phyloP scores from a whole-genome alignment of 1,140 invertebrate species.

The Vollenhovia emeryi region DNA sequence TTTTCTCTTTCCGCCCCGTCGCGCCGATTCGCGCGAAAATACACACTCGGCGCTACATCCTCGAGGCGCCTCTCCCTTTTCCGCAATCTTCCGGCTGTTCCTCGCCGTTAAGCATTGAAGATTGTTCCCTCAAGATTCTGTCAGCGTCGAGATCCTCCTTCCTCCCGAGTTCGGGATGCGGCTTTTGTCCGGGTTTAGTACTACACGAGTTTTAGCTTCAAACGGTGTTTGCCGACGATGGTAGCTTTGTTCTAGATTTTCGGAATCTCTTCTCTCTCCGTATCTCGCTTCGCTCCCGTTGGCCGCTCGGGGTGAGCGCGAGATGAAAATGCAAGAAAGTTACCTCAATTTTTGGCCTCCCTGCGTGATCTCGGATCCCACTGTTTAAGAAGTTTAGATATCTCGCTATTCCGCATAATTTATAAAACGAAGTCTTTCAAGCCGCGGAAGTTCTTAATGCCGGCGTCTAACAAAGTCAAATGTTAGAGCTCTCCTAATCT shows the following conservation, averaged over 20 bases:
- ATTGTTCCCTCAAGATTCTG: slow-evolving; percentile 42
- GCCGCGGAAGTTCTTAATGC: slow-evolving; percentile 10
- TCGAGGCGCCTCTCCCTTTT: slow-evolving; percentile 21
- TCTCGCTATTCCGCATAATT: slow-evolving; percentile 17
- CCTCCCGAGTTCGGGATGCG: not conserved
- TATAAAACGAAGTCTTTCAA: slow-evolving; percentile 7
- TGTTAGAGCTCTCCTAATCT: slow-evolving; percentile 2
- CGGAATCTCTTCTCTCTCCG: not conserved
- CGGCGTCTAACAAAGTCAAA: not conserved
- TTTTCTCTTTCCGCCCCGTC: too few relatives aligned
- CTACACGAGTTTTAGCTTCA: slow-evolving; percentile 2
- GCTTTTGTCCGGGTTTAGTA: slow-evolving; percentile 8
- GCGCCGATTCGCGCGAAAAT: slow-evolving; percentile 30
- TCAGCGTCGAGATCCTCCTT: not conserved
- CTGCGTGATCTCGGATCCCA: not conserved
- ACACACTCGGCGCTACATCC: not conserved
- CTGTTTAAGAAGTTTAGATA: slow-evolving; percentile 28
- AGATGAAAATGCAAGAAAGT: slow-evolving; percentile 42
- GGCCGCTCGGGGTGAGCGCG: not conserved
- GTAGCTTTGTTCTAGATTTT: slow-evolving; percentile 20
- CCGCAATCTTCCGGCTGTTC: slow-evolving; percentile 34
- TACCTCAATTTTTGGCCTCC: slow-evolving; percentile 16
- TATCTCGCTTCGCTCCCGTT: not conserved
- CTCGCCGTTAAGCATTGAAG: slow-evolving; percentile 51
- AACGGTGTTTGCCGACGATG: not conserved